Percentiles rank a stretch among this genome's conserved stretches.
Conservation (phyloP, 2,113 vertebrate genomes). For the Ramphastos sulfuratus region DNA sequence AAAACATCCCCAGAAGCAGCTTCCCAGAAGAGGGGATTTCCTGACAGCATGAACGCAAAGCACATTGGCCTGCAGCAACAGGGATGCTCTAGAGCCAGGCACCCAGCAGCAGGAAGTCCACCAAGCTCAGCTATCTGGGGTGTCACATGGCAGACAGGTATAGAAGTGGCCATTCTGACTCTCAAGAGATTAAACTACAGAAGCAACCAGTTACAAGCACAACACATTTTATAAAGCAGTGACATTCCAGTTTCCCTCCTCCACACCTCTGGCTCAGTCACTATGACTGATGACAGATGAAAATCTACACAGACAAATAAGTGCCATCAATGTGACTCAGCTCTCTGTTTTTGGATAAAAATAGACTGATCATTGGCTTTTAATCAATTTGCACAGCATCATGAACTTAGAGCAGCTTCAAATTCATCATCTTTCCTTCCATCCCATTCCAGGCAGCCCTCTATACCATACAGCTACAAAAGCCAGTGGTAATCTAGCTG, state of each 20-base stretch:
- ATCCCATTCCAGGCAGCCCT: neutral
- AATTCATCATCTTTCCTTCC: neutral
- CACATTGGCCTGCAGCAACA: neutral
- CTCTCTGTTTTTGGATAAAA: neutral
- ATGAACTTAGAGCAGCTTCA: neutral
- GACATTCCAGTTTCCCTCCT: neutral
- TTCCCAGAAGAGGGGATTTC: slow-evolving; percentile 46
- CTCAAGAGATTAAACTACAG: neutral
- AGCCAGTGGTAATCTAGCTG: neutral
- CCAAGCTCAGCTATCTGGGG: fast-evolving
- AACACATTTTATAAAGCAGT: neutral
- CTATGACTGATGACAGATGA: neutral
- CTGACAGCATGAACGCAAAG: neutral
- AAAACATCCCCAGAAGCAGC: neutral
- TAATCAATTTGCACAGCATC: neutral
- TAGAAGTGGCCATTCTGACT: neutral
- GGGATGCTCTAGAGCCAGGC: fast-evolving
- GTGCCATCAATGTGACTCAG: neutral
- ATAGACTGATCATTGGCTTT: neutral
- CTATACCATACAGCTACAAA: neutral
- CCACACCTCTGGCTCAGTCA: neutral
- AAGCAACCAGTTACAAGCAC: neutral
- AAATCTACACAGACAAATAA: neutral
- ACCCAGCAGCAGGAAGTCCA: neutral
- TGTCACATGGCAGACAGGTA: fast-evolving